Evolutionary conservation across 2,888 invertebrate genomes (phyloP), one percentile per base, ranked within the genome.

Genomic region (Allygus modestus): DNA sequence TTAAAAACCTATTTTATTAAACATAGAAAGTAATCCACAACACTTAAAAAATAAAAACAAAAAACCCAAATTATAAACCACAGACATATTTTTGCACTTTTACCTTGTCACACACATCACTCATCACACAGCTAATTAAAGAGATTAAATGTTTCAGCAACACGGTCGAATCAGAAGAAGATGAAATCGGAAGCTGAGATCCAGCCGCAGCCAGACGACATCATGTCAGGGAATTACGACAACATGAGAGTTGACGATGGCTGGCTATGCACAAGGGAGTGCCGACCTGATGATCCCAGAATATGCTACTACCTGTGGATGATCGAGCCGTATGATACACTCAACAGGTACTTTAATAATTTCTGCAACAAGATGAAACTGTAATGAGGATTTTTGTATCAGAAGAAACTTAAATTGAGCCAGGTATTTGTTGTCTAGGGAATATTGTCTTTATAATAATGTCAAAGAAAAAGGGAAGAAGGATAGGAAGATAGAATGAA

Each of bases 231-330:
- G 12, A 20, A 26, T 0, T 82, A 82, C 46, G 82, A 82, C 37
- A 37, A 69, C 11, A 4, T 81, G 33, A 43, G 58, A 0, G 17
- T 31, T 43, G 58, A 82, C 31, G 37, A 43, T 33, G 43, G 43
- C 0, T 0, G n/a, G 54, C 51, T 84, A 17, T 86, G 86, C 54
- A 81, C 84, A 4, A 33, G 86, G 43, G 51, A 20, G 0, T 86
- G 86, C 2, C 33, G 15, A 37, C 84, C 77, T n/a, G 88, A 87
- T 4, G 84, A 85, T 0, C 86, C 87, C 7, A 88, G 88, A 84
- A 87, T 89, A 15, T 92, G 92, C 87, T 89, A 90, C 86, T 92
- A 91, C 86, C 86, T 90, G 75, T 91, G 91, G 86, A 88, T 88
- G 0, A 81, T 92, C 17, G 92, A 92, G 86, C 88, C 89, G 85